Conservation (phyloP, 2,888 invertebrate genomes). For the Diarsia dahlii region DNA sequence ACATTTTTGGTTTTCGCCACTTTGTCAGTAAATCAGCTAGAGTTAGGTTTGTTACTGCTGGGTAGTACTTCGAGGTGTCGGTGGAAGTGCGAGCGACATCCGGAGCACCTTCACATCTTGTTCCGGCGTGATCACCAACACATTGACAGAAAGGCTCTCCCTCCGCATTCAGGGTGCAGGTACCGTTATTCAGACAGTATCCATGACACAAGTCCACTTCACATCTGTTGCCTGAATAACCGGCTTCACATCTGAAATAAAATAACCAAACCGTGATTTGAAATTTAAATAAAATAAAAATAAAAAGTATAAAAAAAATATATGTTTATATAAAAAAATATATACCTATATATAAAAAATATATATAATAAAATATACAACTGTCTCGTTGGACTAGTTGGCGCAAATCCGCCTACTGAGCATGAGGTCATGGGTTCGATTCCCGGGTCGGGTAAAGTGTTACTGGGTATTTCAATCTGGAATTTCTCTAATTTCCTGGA, state of each 20-base stretch:
- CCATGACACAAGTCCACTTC: background rate
- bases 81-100: background rate
- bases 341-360: too few relatives aligned
- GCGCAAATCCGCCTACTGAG: too few relatives aligned
- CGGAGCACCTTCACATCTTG: background rate
- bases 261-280: background rate
- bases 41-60: background rate
- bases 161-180: background rate
- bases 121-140: background rate
- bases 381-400: too few relatives aligned
- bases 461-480: too few relatives aligned
- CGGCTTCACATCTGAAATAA: background rate
- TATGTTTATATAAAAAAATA: too few relatives aligned
- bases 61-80: background rate
- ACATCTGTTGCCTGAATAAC: background rate
- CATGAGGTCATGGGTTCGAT: too few relatives aligned
- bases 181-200: background rate
- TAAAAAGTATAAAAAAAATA: too few relatives aligned
- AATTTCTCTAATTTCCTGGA: too few relatives aligned
- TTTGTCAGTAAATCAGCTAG: background rate
- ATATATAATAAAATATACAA: too few relatives aligned
- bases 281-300: background rate
- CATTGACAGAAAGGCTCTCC: background rate
- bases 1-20: conserved; percentile 2
- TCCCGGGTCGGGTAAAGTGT: too few relatives aligned